Percentiles rank a stretch among this genome's conserved stretches.
Conservation (phyloP, 2,113 vertebrate species). For the Sapajus apella region DNA sequence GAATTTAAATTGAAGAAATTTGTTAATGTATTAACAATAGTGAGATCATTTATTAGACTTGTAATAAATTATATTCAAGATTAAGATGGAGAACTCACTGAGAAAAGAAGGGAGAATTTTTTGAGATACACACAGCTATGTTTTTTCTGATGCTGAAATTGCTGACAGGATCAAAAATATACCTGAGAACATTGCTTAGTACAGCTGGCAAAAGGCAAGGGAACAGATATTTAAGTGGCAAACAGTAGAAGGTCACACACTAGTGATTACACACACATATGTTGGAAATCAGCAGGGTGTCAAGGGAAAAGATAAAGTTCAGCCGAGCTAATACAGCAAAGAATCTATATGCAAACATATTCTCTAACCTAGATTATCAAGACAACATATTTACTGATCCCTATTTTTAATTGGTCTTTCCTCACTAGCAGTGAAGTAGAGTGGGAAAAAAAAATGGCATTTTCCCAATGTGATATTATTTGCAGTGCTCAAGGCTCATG, state of each 20-base stretch:
- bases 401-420: conserved; percentile 11
- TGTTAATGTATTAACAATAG: background rate
- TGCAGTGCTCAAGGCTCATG: background rate
- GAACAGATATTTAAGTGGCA: conserved; percentile 68
- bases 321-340: conserved; percentile 37
- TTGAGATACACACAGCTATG: background rate
- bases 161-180: conserved; percentile 64
- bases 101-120: background rate
- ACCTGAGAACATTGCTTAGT: conserved; percentile 56
- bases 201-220: conserved; percentile 62
- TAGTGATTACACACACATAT: conserved; percentile 62
- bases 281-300: conserved; percentile 46
- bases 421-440: background rate
- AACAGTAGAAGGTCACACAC: conserved; percentile 72
- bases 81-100: background rate
- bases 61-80: background rate
- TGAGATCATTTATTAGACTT: background rate
- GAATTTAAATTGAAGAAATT: background rate
- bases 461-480: background rate
- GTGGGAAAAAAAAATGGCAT: background rate
- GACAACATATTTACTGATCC: background rate
- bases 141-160: conserved; percentile 56
- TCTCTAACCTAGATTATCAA: background rate
- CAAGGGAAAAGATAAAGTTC: conserved; percentile 46
- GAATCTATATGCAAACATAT: background rate